phyloP scores from a whole-genome alignment of 2,113 vertebrate species.

The Stigmatopora argus region DNA sequence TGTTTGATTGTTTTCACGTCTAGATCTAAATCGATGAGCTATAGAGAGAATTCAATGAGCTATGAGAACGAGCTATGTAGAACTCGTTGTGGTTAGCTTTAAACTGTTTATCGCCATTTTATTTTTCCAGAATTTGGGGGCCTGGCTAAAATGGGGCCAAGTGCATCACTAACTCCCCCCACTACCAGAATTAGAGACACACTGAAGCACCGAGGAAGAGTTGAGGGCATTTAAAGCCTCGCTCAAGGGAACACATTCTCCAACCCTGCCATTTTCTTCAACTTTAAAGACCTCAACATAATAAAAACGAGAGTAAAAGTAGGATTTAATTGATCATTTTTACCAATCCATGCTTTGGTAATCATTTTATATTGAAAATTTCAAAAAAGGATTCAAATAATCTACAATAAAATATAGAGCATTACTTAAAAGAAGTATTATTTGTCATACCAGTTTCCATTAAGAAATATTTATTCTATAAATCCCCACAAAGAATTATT shows the following conservation, averaged over 20 bases:
- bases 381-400: background rate
- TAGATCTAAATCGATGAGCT: no score
- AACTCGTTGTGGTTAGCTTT: no score
- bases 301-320: constrained; percentile 2
- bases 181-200: background rate
- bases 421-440: background rate
- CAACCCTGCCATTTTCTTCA: background rate
- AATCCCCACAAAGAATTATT: constrained; percentile 10
- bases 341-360: background rate
- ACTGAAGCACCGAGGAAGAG: background rate
- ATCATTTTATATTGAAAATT: constrained; percentile 1
- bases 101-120: no score
- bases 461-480: background rate
- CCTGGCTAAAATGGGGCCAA: no score
- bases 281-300: background rate
- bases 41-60: no score
- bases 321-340: constrained; percentile 6
- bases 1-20: no score
- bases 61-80: no score
- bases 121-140: background rate
- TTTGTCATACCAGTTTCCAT: background rate
- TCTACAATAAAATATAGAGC: background rate
- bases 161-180: no score
- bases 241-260: background rate
- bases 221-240: background rate